Conservation (phyloP, 2,113 vertebrate genomes). For the Gobio gobio region DNA sequence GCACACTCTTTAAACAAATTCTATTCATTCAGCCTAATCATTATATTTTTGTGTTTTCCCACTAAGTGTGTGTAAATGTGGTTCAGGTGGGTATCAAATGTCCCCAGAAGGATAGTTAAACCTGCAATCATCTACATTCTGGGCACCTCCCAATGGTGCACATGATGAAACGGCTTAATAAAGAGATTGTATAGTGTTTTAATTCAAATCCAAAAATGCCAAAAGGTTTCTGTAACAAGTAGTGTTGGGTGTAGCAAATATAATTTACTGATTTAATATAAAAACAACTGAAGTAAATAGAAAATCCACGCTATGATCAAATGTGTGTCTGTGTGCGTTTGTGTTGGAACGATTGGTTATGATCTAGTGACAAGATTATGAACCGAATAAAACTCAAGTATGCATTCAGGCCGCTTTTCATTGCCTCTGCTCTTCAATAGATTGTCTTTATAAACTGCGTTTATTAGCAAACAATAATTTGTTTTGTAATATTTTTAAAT, state of each 20-base stretch:
- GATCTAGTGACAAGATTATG: neutral
- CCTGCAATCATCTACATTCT: neutral
- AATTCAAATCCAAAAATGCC: neutral
- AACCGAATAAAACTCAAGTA: neutral
- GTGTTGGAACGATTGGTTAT: neutral
- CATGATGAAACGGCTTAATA: neutral
- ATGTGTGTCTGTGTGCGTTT: neutral
- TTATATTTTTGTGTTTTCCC: neutral
- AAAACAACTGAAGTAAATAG: too few species aligned
- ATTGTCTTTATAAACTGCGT: neutral
- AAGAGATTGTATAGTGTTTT: neutral
- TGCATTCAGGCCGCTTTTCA: neutral
- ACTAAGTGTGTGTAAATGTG: neutral
- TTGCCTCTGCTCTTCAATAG: neutral
- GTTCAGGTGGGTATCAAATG: neutral
- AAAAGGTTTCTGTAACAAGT: neutral
- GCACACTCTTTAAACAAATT: neutral
- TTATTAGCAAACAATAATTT: neutral
- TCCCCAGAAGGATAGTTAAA: neutral
- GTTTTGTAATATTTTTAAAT: neutral
- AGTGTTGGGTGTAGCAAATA: neutral
- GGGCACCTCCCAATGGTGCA: neutral
- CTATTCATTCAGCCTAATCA: neutral
- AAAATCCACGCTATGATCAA: slow-evolving; percentile 1
- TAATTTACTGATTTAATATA: slow-evolving; percentile 9